Base-by-base conservation (phyloP, 1,140 invertebrate genomes). In the Tetragonula clypearis region DNA sequence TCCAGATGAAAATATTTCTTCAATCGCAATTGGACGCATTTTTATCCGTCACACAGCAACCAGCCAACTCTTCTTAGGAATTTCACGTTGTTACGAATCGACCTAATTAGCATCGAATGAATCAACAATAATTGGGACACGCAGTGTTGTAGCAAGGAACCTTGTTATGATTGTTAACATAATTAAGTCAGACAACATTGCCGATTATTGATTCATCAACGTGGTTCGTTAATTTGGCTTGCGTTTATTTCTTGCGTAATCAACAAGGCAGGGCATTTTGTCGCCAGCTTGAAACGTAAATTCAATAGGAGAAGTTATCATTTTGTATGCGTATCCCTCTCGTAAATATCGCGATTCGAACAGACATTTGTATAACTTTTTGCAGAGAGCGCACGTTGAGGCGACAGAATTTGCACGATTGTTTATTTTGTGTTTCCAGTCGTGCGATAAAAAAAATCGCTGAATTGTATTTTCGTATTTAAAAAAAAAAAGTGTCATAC, bases 161-260 rank as follows among this genome's bases (percentile, higher is more conserved):
- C 26, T 53, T 23, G 58, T 82, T 53, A 23, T 19, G 41, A 74
- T 65, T 71, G 66, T 80, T 80, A 56, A 71, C 66, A 26, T 41
- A 58, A 80, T 80, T 66, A 71, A 26, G 3, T 71, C 53, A 14
- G 14, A 23, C 30, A 58, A 35, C 30, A 23, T 41, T 35, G n/a
- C 11, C 35, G n/a, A 12, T 82, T 55, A 73, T 73, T 30, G 19
- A 65, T 82, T 30, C 49, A 23, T 62, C 23, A 60, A 35, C 35
- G 14, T 26, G 71, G 58, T 62, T 74, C 58, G 19, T 53, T 82
- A 21, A 55, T n/a, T 82, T 53, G 21, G 1, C 55, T 35, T 21
- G 19, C 14, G 58, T 74, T 82, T 55, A 53, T 82, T 74, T 74
- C 56, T 23, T 21, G 21, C 14, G n/a, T 55, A 23, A 74, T 49